A percentile compares a stretch with the other conserved stretches of the same genome.
Evolutionary conservation across 2,888 invertebrate genomes (phyloP).

Genomic region (Oasisia sp.): DNA sequence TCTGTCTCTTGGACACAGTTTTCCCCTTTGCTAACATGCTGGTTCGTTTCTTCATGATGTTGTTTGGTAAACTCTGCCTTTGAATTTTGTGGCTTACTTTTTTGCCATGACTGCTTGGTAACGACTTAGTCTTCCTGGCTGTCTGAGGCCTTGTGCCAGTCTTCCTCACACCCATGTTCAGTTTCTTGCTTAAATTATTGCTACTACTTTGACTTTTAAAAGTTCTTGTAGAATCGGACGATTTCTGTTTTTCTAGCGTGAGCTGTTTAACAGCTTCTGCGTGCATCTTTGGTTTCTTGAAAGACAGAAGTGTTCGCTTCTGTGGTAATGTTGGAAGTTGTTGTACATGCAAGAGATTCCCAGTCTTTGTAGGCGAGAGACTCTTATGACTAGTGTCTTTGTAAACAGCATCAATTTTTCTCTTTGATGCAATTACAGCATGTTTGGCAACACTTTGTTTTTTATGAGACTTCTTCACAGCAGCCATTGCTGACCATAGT

Average conservation of each 20-base stretch:
- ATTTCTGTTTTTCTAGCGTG: neutral
- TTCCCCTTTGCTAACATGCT: neutral
- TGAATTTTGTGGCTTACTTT: neutral
- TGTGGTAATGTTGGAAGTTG: conserved; percentile 3
- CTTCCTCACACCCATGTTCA: neutral
- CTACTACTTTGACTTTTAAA: conserved; percentile 13
- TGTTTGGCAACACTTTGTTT: neutral
- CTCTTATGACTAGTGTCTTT: neutral
- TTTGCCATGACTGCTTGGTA: neutral
- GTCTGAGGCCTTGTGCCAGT: neutral
- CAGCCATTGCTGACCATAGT: neutral
- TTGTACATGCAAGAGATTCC: neutral
- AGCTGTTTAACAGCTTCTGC: neutral
- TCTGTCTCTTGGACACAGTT: neutral
- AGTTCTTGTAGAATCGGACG: neutral
- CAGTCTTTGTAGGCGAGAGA: neutral
- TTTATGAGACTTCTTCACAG: conserved; percentile 1
- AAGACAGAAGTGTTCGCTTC: neutral
- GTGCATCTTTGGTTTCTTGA: neutral
- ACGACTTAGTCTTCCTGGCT: neutral
- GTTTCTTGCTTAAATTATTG: neutral
- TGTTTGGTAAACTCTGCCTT: conserved; percentile 8
- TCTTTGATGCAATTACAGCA: neutral
- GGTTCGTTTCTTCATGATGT: neutral
- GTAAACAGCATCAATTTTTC: neutral